Evolutionary conservation across 1,140 invertebrate genomes (phyloP), one percentile per base, ranked within the genome.

Genomic region (Drosophila micromelanica): DNA sequence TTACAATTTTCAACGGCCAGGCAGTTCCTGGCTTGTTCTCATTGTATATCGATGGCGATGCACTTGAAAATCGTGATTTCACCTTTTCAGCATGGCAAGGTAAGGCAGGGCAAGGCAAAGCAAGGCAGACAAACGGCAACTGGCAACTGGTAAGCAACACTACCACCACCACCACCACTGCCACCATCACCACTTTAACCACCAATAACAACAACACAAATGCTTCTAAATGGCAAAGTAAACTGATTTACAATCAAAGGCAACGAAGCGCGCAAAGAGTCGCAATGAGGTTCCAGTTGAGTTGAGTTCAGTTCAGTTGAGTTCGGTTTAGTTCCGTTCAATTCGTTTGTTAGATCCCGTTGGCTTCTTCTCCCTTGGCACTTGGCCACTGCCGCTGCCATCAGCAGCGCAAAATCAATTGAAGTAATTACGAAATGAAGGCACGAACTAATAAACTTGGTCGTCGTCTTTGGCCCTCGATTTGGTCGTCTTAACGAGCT

Each of bases 371-470:
- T 43, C 57, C 48, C 51, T 69, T 82, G 63, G 51, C 57, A 35
- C 49, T 60, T 35, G 32, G 15, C 37, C 20, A 12, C 17, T 54
- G 17, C 32, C 8, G 20, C 73, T 63, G 72, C 84, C 84, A 89
- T 89, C 84, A 90, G 85, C 84, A 89, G 76, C 60, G 63, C 84
- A 89, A 89, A 89, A 89, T 89, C 79, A 89, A 89, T 89, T 89
- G 84, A 89, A 89, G 84, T 89, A 89, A 89, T 89, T 89, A 89
- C 84, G 84, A 89, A 89, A 89, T 89, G 84, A 89, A 89, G 84
- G 84, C 84, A 89, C 84, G 84, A 89, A 89, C 84, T 89, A 89
- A 89, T 89, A 89, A 89, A 89, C 84, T 89, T 89, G 84, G 84
- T 84, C 79, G 84, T 84, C 84, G 71, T 74, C 68, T 73, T 76